Evolutionary conservation across 2,888 invertebrate genomes (phyloP).

Genomic region (Campoplex nolae): DNA sequence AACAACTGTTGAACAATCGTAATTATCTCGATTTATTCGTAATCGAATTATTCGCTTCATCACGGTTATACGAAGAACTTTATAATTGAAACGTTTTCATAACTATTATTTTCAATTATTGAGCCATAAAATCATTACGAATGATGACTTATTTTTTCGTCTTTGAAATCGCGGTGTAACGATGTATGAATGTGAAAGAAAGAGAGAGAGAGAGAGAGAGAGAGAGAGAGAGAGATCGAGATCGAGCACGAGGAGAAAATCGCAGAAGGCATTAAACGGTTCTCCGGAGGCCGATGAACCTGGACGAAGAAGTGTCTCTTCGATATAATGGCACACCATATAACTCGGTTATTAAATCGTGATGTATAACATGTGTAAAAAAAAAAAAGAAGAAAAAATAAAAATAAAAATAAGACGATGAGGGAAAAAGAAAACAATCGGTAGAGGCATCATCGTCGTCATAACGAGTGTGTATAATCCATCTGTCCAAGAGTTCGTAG

Average conservation of each 20-base stretch:
- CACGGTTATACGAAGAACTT: neutral
- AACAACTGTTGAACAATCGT: neutral
- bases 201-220: neutral
- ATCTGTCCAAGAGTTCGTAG: constrained; percentile 72
- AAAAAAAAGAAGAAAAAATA: constrained; percentile 8
- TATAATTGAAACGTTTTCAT: constrained; percentile 17
- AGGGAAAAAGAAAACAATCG: constrained; percentile 38
- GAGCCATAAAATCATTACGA: constrained; percentile 5
- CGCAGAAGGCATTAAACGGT: constrained; percentile 6
- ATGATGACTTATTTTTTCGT: constrained; percentile 13
- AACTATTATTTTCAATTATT: constrained; percentile 19
- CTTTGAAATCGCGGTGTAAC: neutral
- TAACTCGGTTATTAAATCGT: constrained; percentile 50
- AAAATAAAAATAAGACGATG: constrained; percentile 14
- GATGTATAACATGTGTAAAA: constrained; percentile 16
- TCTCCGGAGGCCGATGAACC: constrained; percentile 49
- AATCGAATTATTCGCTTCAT: neutral
- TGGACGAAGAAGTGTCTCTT: constrained; percentile 26
- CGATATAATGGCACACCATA: constrained; percentile 27
- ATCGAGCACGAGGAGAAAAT: constrained; percentile 21
- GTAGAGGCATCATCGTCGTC: constrained; percentile 62
- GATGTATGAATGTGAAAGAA: neutral
- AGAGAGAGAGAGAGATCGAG: neutral
- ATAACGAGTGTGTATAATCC: constrained; percentile 74
- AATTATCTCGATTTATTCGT: neutral